Conservation (phyloP, 2,888 invertebrate genomes). For the Scaptomyza polygonia region DNA sequence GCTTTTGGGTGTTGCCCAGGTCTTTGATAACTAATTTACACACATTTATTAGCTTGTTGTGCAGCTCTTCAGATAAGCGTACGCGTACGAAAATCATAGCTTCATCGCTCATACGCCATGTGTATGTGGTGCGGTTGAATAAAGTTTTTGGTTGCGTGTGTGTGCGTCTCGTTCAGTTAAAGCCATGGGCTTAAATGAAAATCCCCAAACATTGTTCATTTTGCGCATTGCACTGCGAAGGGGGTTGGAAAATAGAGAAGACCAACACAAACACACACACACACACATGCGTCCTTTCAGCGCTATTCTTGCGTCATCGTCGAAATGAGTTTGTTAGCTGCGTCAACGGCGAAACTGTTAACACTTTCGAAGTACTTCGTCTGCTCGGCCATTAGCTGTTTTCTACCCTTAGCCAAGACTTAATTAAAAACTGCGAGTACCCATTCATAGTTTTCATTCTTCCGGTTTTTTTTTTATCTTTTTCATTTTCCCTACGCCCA, state of each 20-base stretch:
- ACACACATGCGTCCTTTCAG: conserved; percentile 27
- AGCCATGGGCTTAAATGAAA: conserved; percentile 64
- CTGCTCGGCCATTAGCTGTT: conserved; percentile 54
- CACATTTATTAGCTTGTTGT: conserved; percentile 75
- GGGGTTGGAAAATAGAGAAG: background rate
- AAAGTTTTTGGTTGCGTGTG: conserved; percentile 28
- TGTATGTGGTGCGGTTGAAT: conserved; percentile 45
- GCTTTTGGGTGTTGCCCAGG: conserved; percentile 18
- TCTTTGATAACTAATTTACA: conserved; percentile 77
- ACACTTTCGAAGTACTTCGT: conserved; percentile 54
- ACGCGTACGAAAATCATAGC: conserved; percentile 19
- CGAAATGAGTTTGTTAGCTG: conserved; percentile 62
- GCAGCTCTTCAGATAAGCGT: conserved; percentile 70
- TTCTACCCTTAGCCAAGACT: conserved; percentile 37
- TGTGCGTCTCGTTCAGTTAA: conserved; percentile 40
- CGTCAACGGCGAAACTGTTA: conserved; percentile 66
- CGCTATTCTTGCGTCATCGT: conserved; percentile 10
- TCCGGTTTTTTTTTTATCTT: background rate
- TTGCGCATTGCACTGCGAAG: conserved; percentile 48
- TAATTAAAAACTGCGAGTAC: conserved; percentile 70
- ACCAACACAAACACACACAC: conserved; percentile 1
- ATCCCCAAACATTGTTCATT: conserved; percentile 71
- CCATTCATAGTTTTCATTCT: conserved; percentile 48
- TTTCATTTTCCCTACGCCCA: conserved; percentile 5
- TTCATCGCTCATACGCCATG: conserved; percentile 67